Conservation (phyloP, 2,888 invertebrate genomes). For the Oxyscelio sp. region DNA sequence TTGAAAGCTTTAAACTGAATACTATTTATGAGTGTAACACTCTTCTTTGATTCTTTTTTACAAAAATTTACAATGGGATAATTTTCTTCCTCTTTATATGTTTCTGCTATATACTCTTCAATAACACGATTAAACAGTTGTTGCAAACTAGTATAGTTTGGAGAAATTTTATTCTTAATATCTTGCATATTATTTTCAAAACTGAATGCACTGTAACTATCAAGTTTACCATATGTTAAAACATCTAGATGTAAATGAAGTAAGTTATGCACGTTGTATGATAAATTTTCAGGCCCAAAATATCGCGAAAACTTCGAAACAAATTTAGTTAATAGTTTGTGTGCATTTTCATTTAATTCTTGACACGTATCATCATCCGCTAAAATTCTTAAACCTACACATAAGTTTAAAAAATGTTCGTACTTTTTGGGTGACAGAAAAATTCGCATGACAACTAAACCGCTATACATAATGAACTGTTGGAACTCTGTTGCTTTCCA, state of each 20-base stretch:
- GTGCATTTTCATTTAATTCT: background rate
- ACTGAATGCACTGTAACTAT: background rate
- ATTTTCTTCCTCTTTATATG: background rate
- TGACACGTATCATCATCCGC: background rate
- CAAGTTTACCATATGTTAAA: background rate
- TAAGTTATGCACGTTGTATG: conserved; percentile 5
- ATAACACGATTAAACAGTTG: background rate
- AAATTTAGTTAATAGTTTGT: background rate
- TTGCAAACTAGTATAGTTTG: background rate
- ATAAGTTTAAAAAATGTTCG: background rate
- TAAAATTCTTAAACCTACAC: background rate
- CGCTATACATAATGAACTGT: background rate
- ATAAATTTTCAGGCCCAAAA: background rate
- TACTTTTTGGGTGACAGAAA: background rate
- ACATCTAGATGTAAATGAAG: background rate
- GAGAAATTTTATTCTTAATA: background rate
- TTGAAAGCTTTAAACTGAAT: background rate
- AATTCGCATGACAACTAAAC: background rate
- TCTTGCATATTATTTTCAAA: background rate
- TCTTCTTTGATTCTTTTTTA: background rate
- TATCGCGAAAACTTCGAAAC: background rate
- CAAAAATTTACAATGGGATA: background rate
- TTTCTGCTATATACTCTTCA: too few relatives aligned
- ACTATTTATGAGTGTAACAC: background rate
- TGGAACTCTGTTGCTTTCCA: background rate